phyloP scores from a whole-genome alignment of 64 coral and sea anemone species.

The Dendronephthya gigantea region DNA sequence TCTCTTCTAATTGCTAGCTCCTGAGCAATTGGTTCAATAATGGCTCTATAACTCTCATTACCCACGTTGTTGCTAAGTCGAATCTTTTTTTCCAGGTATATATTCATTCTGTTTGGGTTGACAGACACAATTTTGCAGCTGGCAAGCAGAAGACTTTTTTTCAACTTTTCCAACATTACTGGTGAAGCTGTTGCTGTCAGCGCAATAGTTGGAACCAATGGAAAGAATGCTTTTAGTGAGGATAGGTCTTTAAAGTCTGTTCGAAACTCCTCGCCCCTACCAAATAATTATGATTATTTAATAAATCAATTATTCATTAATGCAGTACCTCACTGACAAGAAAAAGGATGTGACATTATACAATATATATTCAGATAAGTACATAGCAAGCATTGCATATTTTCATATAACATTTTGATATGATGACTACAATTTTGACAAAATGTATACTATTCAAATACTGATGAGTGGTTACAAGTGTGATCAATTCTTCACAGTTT shows the following conservation, averaged over 20 bases:
- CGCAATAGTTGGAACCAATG: constrained; percentile 36
- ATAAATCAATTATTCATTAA: not conserved
- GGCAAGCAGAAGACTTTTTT: constrained; percentile 23
- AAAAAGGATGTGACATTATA: no score
- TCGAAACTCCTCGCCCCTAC: constrained; percentile 56
- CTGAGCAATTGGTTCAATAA: constrained; percentile 28
- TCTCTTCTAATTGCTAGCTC: no score
- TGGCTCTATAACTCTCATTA: constrained; percentile 18
- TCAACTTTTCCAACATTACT: constrained; percentile 22
- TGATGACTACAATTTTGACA: no score
- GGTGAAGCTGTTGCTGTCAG: constrained; percentile 59
- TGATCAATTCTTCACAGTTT: no score
- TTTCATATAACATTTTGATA: no score
- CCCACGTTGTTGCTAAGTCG: constrained; percentile 13
- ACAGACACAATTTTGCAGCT: constrained; percentile 32
- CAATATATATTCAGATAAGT: no score
- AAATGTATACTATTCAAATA: no score
- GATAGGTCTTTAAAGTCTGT: constrained; percentile 49
- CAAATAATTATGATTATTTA: no score
- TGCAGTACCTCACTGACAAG: no score
- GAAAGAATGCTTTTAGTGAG: constrained; percentile 53
- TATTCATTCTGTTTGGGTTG: constrained; percentile 41
- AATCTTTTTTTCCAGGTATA: constrained; percentile 35
- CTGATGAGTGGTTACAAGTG: no score
- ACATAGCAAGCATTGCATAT: no score